Percentiles rank a stretch among this genome's conserved stretches.
Conservation (phyloP, 1,140 invertebrate species). For the Chlorops oryzae region DNA sequence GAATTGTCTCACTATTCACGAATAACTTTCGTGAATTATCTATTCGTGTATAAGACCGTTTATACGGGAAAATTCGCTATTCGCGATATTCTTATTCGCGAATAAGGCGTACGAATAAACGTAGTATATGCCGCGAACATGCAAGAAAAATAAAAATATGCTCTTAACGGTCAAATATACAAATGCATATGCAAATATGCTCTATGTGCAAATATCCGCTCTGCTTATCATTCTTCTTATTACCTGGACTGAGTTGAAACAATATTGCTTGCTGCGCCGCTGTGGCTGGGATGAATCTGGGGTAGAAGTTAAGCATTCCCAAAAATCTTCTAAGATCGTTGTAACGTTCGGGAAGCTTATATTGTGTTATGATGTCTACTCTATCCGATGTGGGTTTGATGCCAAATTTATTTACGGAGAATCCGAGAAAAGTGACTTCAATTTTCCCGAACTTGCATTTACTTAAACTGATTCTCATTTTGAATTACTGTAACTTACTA, state of each 20-base stretch:
- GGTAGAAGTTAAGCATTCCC: conserved; percentile 47
- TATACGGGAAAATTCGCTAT: no score
- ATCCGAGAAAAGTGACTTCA: conserved; percentile 28
- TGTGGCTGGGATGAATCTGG: conserved; percentile 27
- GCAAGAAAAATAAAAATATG: conserved; percentile 13
- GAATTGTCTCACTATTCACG: no score
- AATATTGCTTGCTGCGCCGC: conserved; percentile 24
- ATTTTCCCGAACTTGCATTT: conserved; percentile 30
- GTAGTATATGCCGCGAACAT: conserved; percentile 25
- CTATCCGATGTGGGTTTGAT: conserved; percentile 3
- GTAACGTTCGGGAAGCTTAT: conserved; percentile 30
- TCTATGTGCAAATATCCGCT: no score
- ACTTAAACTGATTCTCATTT: conserved; percentile 24
- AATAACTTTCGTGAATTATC: no score
- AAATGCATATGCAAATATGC: no score
- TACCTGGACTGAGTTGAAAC: conserved; percentile 14
- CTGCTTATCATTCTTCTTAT: conserved; percentile 31
- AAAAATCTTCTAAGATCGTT: conserved; percentile 42
- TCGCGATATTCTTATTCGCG: no score
- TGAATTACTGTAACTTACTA: conserved; percentile 19
- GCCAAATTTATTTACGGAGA: conserved; percentile 23
- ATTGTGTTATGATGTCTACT: conserved; percentile 17
- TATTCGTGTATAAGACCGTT: no score
- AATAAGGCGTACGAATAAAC: conserved; percentile 25
- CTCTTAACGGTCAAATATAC: conserved; percentile 19